Evolutionary conservation across 2,888 invertebrate genomes (phyloP).

Genomic region (Pyrrhosoma nymphula): DNA sequence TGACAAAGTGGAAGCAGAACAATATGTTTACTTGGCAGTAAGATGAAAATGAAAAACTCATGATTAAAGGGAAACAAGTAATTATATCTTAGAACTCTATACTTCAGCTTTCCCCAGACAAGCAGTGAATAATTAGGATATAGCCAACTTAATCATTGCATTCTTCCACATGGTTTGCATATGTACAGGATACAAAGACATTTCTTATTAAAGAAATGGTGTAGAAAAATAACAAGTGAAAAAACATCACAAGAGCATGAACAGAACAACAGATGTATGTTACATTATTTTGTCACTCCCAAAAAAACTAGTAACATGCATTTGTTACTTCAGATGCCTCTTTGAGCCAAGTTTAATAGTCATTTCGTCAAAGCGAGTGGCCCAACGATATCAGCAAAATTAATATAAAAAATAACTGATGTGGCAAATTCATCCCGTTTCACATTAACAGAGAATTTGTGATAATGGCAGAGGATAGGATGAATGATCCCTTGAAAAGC

Average conservation of each 20-base stretch:
- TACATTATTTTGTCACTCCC: constrained; percentile 67
- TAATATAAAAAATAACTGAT: constrained; percentile 71
- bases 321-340: constrained; percentile 67
- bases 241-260: constrained; percentile 72
- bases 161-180: constrained; percentile 63
- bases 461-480: constrained; percentile 71
- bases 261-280: constrained; percentile 70
- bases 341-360: constrained; percentile 68
- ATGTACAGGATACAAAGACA: constrained; percentile 67
- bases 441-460: constrained; percentile 71
- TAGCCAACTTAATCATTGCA: constrained; percentile 66
- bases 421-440: constrained; percentile 71
- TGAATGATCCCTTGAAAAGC: constrained; percentile 66
- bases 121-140: constrained; percentile 67
- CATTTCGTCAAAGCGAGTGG: constrained; percentile 68
- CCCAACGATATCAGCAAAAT: constrained; percentile 70
- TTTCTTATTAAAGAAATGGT: constrained; percentile 69
- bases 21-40: constrained; percentile 48
- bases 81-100: constrained; percentile 53
- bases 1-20: constrained; percentile 58
- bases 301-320: constrained; percentile 68
- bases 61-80: constrained; percentile 50
- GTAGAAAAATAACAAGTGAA: constrained; percentile 73
- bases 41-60: constrained; percentile 49
- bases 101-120: constrained; percentile 67